Evolutionary conservation across 2,113 vertebrate species (phyloP), one percentile per base, ranked within the genome.

Genomic region (Peromyscus polionotus): DNA sequence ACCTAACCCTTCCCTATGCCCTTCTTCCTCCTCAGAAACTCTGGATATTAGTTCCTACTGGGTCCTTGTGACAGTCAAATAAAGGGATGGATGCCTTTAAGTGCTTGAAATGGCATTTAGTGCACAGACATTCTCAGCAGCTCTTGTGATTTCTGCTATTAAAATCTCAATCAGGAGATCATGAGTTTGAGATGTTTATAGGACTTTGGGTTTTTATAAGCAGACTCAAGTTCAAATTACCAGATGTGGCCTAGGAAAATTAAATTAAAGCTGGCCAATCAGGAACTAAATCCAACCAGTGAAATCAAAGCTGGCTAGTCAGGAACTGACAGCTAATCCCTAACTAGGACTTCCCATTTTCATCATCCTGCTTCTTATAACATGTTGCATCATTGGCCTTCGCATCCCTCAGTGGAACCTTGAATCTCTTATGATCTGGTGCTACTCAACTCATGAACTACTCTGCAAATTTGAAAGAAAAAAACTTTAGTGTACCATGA

Each of bases 31-130:
- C 24, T 65, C 76, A 48, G 2, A 45, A 67, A 36, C 33, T 67
- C 39, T 7, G 28, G 6, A 9, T 39, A 42, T 14, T 2, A 42
- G 13, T 42, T 57, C 48, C 33, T 24, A 33, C 8, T 33, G 39
- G 3, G 22, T 75, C 14, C 3, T n/a, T 28, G 28, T 17, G 31
- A 48, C 81, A 16, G 3, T 54, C 73, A 17, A 54, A 13, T 17
- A 51, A 92, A 5, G 13, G 26, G 0, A 5, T 39, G 26, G 0
- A 5, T 39, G 3, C 7, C 7, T 11, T 22, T 0, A 7, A 6
- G n/a, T 28, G 19, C 65, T 67, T n/a, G 19, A 70, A 68, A 75
- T 7, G 20, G 67, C 5, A 19, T 24, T n/a, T 5, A 28, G 5
- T 45, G 31, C 9, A 1, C 12, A 31, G 36, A 68, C n/a, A 51